These are phyloP conservation scores for Sycophila texana DNA, from an alignment of 2,888 invertebrate species.

Conservation along the genomic window DNA sequence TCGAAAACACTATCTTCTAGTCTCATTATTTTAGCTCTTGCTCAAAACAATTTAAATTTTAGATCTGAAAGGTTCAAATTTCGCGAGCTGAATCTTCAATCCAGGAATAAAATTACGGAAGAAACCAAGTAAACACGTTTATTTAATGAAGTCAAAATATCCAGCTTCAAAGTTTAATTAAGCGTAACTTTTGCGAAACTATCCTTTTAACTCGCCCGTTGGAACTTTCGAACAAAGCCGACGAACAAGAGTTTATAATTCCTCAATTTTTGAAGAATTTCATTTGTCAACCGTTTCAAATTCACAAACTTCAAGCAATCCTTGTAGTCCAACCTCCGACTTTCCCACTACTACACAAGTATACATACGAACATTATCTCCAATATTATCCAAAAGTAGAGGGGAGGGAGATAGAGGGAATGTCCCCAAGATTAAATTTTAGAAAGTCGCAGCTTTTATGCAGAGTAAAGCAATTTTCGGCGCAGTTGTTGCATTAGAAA, in stretches of 20 bases:
- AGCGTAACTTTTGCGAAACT: not conserved
- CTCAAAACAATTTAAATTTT: not conserved
- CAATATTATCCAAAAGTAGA: no score
- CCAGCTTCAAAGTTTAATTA: constrained; percentile 44
- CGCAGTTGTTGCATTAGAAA: constrained; percentile 1
- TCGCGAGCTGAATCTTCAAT: constrained; percentile 10
- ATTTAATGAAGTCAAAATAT: constrained; percentile 40
- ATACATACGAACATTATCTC: not conserved
- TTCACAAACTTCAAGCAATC: no score
- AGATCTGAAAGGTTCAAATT: constrained; percentile 12
- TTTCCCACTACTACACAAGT: not conserved
- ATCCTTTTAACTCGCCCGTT: not conserved
- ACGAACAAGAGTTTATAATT: no score
- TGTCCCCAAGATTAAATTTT: not conserved
- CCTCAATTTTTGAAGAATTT: no score
- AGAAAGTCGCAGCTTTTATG: not conserved
- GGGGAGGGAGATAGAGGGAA: no score
- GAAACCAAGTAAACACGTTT: constrained; percentile 33
- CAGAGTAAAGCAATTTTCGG: no score
- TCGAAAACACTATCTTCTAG: not conserved
- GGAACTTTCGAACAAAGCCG: not conserved
- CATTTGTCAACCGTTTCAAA: no score
- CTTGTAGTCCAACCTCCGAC: not conserved
- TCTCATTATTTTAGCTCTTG: not conserved
- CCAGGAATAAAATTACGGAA: not conserved